These are phyloP conservation scores for Rhegmatorhina hoffmannsi DNA, from an alignment of 2,113 vertebrate genomes.

Conservation along the genomic window DNA sequence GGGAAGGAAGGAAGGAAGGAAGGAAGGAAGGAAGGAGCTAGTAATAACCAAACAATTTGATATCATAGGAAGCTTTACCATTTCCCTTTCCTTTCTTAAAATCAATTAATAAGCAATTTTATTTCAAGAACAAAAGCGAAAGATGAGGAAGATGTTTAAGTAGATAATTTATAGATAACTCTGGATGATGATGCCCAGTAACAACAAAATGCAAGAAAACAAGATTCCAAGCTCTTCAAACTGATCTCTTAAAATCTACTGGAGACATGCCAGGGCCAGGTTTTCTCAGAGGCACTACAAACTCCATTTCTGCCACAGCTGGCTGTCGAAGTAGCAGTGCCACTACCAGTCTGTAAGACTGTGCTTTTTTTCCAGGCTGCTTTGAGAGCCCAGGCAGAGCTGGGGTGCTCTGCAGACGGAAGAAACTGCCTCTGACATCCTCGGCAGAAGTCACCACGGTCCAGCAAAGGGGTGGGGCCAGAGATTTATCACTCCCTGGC, in stretches of 20 bases:
- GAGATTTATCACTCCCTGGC: background rate
- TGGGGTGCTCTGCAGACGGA: background rate
- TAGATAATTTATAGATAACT: background rate
- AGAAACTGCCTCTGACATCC: background rate
- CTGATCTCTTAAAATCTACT: background rate
- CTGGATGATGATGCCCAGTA: background rate
- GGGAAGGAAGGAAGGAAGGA: background rate
- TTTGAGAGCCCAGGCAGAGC: background rate
- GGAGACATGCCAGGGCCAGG: background rate
- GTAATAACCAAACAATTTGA: background rate
- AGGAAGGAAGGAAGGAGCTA: background rate
- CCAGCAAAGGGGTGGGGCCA: background rate
- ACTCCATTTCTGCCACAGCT: background rate
- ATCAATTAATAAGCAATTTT: background rate
- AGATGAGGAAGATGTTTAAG: background rate
- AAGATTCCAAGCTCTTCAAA: background rate
- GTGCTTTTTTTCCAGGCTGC: background rate
- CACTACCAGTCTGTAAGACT: background rate
- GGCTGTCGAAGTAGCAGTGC: background rate
- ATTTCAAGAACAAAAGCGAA: background rate
- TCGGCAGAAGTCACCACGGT: background rate
- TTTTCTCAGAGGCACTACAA: background rate
- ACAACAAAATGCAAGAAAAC: background rate
- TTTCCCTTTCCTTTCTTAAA: background rate
- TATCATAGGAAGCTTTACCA: background rate